These are phyloP conservation scores for Hippoglossus hippoglossus DNA, from an alignment of 2,797 vertebrate genomes.

Conservation along the genomic window DNA sequence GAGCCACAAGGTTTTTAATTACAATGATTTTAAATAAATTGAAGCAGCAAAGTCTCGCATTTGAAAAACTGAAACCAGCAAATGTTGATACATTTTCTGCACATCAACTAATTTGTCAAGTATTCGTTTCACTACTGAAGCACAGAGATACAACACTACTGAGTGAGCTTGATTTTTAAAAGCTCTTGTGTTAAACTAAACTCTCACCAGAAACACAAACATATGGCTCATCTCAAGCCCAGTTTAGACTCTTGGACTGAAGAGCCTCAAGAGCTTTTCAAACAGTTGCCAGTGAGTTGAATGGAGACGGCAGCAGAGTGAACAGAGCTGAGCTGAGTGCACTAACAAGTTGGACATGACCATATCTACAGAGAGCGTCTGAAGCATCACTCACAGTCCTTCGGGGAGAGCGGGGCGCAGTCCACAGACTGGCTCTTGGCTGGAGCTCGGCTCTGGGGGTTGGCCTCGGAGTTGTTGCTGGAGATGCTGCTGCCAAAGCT, in stretches of 20 bases:
- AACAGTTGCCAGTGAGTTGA: slow-evolving; percentile 5
- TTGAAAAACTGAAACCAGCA: too few species aligned
- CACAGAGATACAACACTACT: too few species aligned
- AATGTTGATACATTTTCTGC: too few species aligned
- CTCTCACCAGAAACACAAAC: neutral
- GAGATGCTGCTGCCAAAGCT: slow-evolving; percentile 86
- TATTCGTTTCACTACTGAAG: neutral
- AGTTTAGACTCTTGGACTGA: slow-evolving; percentile 16
- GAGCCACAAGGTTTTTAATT: too few species aligned
- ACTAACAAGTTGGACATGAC: slow-evolving; percentile 7
- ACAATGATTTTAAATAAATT: too few species aligned
- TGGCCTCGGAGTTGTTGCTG: slow-evolving; percentile 75
- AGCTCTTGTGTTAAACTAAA: slow-evolving; percentile 10
- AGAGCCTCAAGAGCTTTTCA: slow-evolving; percentile 24
- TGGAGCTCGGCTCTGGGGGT: slow-evolving; percentile 74
- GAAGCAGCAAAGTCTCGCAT: too few species aligned
- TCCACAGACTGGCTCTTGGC: slow-evolving; percentile 91
- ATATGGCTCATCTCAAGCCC: slow-evolving; percentile 10
- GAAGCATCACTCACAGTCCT: slow-evolving; percentile 78
- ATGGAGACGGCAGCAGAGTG: slow-evolving; percentile 6
- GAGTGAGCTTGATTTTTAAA: neutral
- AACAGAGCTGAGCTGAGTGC: slow-evolving; percentile 14
- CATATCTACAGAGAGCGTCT: slow-evolving; percentile 15
- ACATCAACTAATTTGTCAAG: too few species aligned
- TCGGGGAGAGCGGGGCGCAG: slow-evolving; percentile 79